These are phyloP conservation scores for Xestia rhomboidea DNA, from an alignment of 2,888 invertebrate genomes.

Conservation along the genomic window DNA sequence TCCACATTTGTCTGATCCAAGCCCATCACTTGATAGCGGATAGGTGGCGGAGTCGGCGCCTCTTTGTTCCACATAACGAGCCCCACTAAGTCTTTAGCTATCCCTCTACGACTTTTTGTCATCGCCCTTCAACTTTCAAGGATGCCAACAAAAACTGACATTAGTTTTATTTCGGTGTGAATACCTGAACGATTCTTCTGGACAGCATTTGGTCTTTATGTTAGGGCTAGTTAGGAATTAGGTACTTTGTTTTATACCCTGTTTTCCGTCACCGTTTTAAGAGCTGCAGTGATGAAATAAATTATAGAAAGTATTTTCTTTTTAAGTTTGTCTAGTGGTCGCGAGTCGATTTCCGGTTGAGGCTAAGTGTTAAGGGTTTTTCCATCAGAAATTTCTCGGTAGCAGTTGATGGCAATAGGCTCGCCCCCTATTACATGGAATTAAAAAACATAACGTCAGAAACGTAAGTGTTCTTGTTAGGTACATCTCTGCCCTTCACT, in stretches of 20 bases:
- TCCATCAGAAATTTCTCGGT: too few relatives aligned
- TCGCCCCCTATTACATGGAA: too few relatives aligned
- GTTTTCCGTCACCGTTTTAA: too few relatives aligned
- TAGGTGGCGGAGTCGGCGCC: conserved; percentile 76
- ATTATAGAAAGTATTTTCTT: too few relatives aligned
- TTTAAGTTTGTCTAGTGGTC: too few relatives aligned
- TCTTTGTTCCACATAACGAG: conserved; percentile 84
- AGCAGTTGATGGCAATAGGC: too few relatives aligned
- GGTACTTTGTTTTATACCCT: conserved; percentile 1
- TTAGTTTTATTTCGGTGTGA: conserved; percentile 62
- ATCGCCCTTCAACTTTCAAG: conserved; percentile 61
- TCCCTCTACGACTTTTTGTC: conserved; percentile 83
- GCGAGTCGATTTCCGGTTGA: too few relatives aligned
- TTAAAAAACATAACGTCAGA: too few relatives aligned
- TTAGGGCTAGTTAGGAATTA: conserved; percentile 11
- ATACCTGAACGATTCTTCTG: conserved; percentile 35
- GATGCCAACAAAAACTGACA: conserved; percentile 66
- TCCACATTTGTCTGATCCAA: conserved; percentile 54
- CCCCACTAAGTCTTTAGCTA: conserved; percentile 76
- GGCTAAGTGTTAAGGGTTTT: too few relatives aligned
- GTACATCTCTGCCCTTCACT: too few relatives aligned
- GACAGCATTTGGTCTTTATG: conserved; percentile 35
- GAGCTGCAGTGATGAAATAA: too few relatives aligned
- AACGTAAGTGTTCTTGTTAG: too few relatives aligned
- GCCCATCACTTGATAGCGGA: conserved; percentile 72